Conservation (phyloP, 2,797 vertebrate genomes). For the Pseudochirops corinnae region DNA sequence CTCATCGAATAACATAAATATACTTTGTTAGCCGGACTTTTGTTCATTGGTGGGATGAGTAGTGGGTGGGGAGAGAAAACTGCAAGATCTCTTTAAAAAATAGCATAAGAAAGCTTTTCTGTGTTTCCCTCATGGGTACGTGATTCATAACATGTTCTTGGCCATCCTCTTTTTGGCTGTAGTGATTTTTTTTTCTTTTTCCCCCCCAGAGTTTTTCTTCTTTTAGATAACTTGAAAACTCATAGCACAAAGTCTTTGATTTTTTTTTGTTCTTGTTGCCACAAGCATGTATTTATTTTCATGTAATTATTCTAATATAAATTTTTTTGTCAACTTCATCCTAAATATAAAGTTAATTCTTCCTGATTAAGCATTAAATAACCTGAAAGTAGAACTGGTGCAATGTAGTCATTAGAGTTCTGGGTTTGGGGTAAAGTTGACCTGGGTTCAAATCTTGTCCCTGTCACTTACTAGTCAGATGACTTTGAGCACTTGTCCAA, state of each 20-base stretch:
- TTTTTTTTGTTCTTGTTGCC: neutral
- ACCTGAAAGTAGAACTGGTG: neutral
- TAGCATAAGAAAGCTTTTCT: neutral
- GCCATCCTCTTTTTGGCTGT: neutral
- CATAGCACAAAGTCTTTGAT: neutral
- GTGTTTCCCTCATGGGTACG: neutral
- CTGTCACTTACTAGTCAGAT: neutral
- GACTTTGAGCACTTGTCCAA: neutral
- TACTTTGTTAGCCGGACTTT: neutral
- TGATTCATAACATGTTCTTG: neutral
- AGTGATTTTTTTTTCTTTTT: neutral
- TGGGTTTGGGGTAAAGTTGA: neutral
- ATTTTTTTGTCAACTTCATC: neutral
- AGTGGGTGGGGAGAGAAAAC: neutral
- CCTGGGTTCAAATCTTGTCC: neutral
- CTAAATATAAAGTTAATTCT: neutral
- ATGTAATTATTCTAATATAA: neutral
- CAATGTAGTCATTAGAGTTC: neutral
- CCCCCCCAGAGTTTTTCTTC: neutral
- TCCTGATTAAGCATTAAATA: neutral
- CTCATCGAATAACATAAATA: neutral
- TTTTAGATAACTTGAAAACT: neutral
- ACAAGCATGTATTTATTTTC: neutral
- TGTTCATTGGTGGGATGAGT: constrained; percentile 11
- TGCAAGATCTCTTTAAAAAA: neutral